These are phyloP conservation scores for Drosophila eugracilis DNA, from an alignment of 1,140 invertebrate genomes.

Conservation along the genomic window DNA sequence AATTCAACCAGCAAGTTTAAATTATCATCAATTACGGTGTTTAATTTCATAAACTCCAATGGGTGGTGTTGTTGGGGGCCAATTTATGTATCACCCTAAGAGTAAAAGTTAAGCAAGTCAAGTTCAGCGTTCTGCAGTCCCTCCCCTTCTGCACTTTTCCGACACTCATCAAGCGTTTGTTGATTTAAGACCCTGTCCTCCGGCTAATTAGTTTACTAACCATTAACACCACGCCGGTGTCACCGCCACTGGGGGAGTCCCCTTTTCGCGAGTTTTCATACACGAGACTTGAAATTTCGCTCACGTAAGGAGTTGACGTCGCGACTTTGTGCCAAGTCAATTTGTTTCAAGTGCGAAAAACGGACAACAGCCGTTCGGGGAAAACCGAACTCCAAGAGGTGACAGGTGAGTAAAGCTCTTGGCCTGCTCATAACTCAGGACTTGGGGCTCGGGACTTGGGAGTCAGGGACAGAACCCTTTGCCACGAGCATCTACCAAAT, in stretches of 20 bases:
- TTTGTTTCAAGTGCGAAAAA: conserved; percentile 22
- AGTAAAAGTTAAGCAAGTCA: too few species aligned
- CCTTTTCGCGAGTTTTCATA: not conserved
- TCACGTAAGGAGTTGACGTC: conserved; percentile 36
- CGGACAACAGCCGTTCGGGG: conserved; percentile 12
- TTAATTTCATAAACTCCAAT: too few species aligned
- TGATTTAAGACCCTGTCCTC: not conserved
- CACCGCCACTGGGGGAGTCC: not conserved
- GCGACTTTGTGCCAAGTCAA: conserved; percentile 44
- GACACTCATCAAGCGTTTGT: not conserved
- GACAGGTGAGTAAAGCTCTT: conserved; percentile 31
- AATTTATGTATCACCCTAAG: too few species aligned
- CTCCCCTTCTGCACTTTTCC: not conserved
- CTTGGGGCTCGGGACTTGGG: not conserved
- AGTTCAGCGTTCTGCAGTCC: too few species aligned
- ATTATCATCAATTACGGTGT: too few species aligned
- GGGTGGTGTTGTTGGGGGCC: too few species aligned
- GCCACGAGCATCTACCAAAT: conserved; percentile 50
- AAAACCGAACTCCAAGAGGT: not conserved
- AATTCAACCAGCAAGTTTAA: not conserved
- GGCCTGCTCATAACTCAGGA: conserved; percentile 31
- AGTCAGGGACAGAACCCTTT: too few species aligned
- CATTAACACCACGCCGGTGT: conserved; percentile 33
- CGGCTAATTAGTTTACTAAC: conserved; percentile 43
- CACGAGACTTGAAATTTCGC: conserved; percentile 21